phyloP scores from a whole-genome alignment of 1,140 invertebrate genomes.

The Brachystomella parvula region DNA sequence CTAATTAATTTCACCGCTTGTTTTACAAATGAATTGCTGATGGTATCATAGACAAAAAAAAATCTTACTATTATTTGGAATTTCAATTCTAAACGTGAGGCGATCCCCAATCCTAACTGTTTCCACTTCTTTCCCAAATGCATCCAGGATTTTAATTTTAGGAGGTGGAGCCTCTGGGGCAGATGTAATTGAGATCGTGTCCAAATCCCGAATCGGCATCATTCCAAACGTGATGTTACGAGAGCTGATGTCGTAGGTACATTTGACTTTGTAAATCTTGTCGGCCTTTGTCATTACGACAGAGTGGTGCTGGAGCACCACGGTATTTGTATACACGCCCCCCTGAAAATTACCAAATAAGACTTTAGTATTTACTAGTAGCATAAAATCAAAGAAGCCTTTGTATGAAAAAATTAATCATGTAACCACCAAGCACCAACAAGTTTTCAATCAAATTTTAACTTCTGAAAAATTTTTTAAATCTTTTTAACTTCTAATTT shows the following conservation, averaged over 20 bases:
- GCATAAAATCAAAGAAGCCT: too few species aligned
- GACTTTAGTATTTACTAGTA: neutral
- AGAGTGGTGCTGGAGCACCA: slow-evolving; percentile 89
- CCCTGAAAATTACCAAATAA: slow-evolving; percentile 51
- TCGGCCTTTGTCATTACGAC: slow-evolving; percentile 94
- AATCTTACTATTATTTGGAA: slow-evolving; percentile 84
- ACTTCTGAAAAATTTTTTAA: too few species aligned
- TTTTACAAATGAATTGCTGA: too few species aligned
- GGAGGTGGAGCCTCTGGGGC: slow-evolving; percentile 88
- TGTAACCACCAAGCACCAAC: too few species aligned
- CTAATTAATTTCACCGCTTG: too few species aligned
- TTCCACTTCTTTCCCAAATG: slow-evolving; percentile 74
- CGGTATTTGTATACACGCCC: slow-evolving; percentile 87
- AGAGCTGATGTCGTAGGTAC: slow-evolving; percentile 91
- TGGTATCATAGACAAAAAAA: too few species aligned
- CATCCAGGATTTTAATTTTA: slow-evolving; percentile 82
- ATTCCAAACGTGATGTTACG: slow-evolving; percentile 95
- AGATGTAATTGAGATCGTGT: slow-evolving; percentile 76
- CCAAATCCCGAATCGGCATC: slow-evolving; percentile 77
- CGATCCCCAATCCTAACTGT: slow-evolving; percentile 90
- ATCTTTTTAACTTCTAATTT: too few species aligned
- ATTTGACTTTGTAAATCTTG: slow-evolving; percentile 93
- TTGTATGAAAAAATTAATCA: too few species aligned
- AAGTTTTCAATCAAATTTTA: too few species aligned
- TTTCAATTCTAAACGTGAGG: slow-evolving; percentile 89